Conservation (phyloP, 2,888 invertebrate genomes). For the Sarcophaga rosellei region DNA sequence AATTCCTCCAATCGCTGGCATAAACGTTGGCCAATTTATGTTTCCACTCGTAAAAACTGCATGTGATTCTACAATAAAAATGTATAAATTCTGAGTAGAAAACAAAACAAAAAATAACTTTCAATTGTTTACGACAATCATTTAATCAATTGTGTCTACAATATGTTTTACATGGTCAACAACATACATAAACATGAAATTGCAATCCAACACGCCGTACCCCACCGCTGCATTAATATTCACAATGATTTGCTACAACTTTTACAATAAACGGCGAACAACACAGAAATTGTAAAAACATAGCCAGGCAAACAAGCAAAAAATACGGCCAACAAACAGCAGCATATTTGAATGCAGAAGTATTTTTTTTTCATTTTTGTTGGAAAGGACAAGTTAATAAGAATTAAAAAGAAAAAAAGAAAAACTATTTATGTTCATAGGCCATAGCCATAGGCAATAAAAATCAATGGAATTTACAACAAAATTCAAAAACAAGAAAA, state of each 20-base stretch:
- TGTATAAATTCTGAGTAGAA: neutral
- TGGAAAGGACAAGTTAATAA: neutral
- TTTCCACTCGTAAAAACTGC: too few relatives aligned
- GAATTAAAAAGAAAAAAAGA: neutral
- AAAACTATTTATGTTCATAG: too few relatives aligned
- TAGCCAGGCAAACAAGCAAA: neutral
- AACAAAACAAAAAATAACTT: neutral
- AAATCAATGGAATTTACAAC: too few relatives aligned
- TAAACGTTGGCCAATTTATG: too few relatives aligned
- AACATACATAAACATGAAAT: slow-evolving; percentile 29
- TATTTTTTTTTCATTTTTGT: too few relatives aligned
- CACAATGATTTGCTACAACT: neutral
- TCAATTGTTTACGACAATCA: neutral
- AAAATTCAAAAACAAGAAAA: neutral
- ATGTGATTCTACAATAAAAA: neutral
- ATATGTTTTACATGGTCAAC: slow-evolving; percentile 12
- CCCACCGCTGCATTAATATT: neutral
- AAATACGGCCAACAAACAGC: neutral
- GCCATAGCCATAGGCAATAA: too few relatives aligned
- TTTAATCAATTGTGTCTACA: neutral
- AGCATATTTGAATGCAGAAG: too few relatives aligned
- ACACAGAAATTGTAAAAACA: slow-evolving; percentile 4
- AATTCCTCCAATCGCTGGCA: too few relatives aligned
- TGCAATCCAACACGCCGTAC: neutral
- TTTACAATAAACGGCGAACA: slow-evolving; percentile 12